These are phyloP conservation scores for Oscheius sp. DNA, from an alignment of 1,140 invertebrate species.

Conservation along the genomic window DNA sequence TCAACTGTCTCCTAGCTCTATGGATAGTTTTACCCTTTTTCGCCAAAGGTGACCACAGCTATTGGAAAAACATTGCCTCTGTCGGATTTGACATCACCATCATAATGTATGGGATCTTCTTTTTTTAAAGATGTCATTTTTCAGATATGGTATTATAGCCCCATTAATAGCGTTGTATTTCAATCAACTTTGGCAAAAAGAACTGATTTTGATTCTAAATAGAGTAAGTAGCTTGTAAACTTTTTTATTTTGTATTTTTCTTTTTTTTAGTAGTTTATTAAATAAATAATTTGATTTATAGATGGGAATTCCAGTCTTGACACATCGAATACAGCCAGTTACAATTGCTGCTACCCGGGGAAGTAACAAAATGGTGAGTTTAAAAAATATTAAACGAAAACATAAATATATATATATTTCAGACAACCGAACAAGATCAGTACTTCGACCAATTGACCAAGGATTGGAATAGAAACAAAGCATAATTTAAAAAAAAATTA, in stretches of 20 bases:
- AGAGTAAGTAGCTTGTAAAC: too few relatives aligned
- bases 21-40: neutral
- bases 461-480: neutral
- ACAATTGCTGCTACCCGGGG: too few relatives aligned
- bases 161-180: neutral
- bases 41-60: neutral
- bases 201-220: neutral
- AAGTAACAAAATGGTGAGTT: too few relatives aligned
- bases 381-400: too few relatives aligned
- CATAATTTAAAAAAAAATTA: too few relatives aligned
- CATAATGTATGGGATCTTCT: neutral
- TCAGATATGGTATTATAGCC: neutral
- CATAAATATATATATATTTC: too few relatives aligned
- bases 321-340: too few relatives aligned
- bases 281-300: too few relatives aligned
- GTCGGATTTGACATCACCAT: neutral
- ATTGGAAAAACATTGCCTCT: neutral
- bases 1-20: neutral
- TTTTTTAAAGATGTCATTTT: neutral
- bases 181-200: neutral
- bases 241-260: too few relatives aligned
- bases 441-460: neutral
- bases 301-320: too few relatives aligned
- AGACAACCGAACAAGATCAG: neutral
- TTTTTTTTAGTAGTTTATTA: too few relatives aligned